phyloP scores from a whole-genome alignment of 2,797 vertebrate genomes.

The Sebastes aleutianus region DNA sequence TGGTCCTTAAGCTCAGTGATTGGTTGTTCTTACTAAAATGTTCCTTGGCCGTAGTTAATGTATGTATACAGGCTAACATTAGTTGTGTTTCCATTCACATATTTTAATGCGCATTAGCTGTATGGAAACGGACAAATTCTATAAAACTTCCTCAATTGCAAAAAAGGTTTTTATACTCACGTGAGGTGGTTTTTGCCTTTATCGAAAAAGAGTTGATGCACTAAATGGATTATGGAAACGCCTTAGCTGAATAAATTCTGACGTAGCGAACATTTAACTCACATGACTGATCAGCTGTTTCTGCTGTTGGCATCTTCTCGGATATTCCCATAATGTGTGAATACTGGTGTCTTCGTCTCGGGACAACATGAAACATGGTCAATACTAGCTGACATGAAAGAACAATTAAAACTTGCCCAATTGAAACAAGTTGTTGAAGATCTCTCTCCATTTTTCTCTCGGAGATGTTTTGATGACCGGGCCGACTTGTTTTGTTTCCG shows the following conservation, averaged over 20 bases:
- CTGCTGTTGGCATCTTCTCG: neutral
- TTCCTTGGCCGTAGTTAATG: too few species aligned
- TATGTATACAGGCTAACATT: too few species aligned
- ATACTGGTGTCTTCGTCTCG: neutral
- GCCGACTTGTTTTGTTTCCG: neutral
- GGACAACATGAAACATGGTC: neutral
- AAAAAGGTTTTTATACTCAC: too few species aligned
- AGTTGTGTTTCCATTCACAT: neutral
- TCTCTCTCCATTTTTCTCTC: neutral
- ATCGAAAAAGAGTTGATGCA: too few species aligned
- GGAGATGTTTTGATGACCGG: neutral
- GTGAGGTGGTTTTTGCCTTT: too few species aligned
- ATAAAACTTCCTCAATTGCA: too few species aligned
- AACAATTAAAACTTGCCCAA: neutral
- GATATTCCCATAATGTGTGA: neutral
- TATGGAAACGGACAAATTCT: too few species aligned
- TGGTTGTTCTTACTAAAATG: neutral
- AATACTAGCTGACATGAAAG: neutral
- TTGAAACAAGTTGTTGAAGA: neutral
- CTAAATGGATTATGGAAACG: too few species aligned
- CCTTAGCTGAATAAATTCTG: too few species aligned
- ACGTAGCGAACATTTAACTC: neutral
- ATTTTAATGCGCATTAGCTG: neutral
- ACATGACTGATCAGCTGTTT: neutral
- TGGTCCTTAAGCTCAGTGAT: neutral